Conservation (phyloP, 1,140 invertebrate species). For the Mycetomoellerius zeteki region DNA sequence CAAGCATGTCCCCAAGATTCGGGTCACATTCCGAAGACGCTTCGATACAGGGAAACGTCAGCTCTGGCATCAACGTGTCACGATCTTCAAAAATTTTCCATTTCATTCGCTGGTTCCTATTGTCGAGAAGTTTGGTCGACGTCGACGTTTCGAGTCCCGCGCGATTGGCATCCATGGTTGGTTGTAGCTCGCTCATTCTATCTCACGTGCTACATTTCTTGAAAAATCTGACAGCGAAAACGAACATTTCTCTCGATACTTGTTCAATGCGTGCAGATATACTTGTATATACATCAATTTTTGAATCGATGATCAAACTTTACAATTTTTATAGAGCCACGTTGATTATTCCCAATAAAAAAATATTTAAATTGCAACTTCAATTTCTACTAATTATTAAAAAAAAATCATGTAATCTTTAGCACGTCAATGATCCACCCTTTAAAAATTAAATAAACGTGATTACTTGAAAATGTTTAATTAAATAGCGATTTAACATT, state of each 20-base stretch:
- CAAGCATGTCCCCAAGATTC: constrained; percentile 50
- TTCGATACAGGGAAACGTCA: constrained; percentile 42
- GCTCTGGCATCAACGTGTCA: constrained; percentile 16
- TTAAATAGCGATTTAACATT: background rate
- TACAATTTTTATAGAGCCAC: background rate
- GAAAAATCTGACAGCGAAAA: constrained; percentile 45
- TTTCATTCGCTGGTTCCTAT: constrained; percentile 44
- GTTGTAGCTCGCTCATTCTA: constrained; percentile 1
- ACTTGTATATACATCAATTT: constrained; percentile 21
- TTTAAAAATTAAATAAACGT: background rate
- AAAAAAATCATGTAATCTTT: too few relatives aligned
- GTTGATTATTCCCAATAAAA: background rate
- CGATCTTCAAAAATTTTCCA: constrained; percentile 59
- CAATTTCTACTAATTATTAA: background rate
- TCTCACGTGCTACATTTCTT: constrained; percentile 41
- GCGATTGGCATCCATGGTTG: constrained; percentile 23
- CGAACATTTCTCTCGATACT: constrained; percentile 37
- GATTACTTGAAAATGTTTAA: background rate
- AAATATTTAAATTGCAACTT: constrained; percentile 13
- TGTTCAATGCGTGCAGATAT: constrained; percentile 36
- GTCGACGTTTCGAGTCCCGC: constrained; percentile 44
- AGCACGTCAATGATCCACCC: background rate
- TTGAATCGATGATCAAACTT: constrained; percentile 12
- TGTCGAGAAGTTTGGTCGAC: constrained; percentile 51
- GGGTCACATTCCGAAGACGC: constrained; percentile 54